phyloP scores from a whole-genome alignment of 2,888 invertebrate genomes.

The Celastrina argiolus region DNA sequence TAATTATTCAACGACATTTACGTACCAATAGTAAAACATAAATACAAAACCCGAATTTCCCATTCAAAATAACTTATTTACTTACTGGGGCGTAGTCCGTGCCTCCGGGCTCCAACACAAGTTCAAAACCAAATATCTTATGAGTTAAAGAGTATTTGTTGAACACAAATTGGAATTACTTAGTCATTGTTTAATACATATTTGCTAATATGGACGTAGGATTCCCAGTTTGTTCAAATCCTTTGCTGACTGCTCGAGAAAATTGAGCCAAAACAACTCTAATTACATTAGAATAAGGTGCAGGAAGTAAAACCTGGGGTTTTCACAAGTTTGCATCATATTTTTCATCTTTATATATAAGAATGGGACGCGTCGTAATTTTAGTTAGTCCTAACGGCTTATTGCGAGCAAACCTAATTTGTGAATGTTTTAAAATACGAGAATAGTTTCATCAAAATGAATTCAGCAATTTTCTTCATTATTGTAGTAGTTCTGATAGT shows the following conservation, averaged over 20 bases:
- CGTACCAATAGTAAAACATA: too few relatives aligned
- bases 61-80: too few relatives aligned
- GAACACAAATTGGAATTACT: background rate
- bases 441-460: background rate
- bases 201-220: background rate
- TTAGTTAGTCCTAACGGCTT: background rate
- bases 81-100: too few relatives aligned
- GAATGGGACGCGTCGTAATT: background rate
- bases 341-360: constrained; percentile 5
- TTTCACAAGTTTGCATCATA: background rate
- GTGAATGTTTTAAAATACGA: background rate
- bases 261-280: background rate
- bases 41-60: background rate
- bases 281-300: background rate
- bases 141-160: background rate
- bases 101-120: background rate
- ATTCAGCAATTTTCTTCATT: background rate
- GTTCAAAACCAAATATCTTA: background rate
- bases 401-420: background rate
- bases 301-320: background rate
- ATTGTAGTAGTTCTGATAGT: background rate
- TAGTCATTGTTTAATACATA: constrained; percentile 17
- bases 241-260: background rate
- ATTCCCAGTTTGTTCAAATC: background rate
- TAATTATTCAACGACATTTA: too few relatives aligned